Evolutionary conservation across 2,797 vertebrate genomes (phyloP).

Genomic region (Lithobates sylvaticus): DNA sequence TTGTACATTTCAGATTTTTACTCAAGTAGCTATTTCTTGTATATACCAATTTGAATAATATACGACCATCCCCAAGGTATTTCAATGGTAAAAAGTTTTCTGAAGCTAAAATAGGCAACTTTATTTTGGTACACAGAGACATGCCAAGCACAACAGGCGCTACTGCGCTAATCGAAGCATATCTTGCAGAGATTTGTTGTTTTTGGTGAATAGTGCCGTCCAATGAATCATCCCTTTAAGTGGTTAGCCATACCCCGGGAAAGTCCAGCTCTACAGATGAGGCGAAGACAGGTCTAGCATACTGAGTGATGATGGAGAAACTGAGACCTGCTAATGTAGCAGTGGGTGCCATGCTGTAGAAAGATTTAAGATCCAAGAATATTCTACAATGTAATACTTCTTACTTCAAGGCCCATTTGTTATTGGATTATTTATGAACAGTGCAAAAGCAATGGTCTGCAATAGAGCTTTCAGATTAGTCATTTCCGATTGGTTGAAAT

Average conservation of each 20-base stretch:
- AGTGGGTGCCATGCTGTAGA: constrained; percentile 3
- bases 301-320: constrained; percentile 22
- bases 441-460: too few relatives aligned
- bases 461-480: not conserved
- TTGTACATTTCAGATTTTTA: not conserved
- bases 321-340: constrained; percentile 25
- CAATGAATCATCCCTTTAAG: constrained; percentile 45
- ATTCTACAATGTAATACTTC: not conserved
- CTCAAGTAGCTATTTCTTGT: not conserved
- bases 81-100: not conserved
- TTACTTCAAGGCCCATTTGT: not conserved
- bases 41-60: not conserved
- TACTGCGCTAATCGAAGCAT: constrained; percentile 33
- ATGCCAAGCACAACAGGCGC: constrained; percentile 42
- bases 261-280: constrained; percentile 20
- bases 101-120: constrained; percentile 34
- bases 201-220: constrained; percentile 15
- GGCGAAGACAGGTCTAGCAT: constrained; percentile 26
- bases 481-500: not conserved
- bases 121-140: constrained; percentile 15
- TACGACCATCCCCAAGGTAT: not conserved
- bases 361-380: constrained; percentile 9
- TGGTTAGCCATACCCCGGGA: constrained; percentile 39
- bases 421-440: too few relatives aligned
- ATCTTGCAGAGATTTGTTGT: constrained; percentile 35